Evolutionary conservation across 2,888 invertebrate species (phyloP).

Genomic region (Perizoma affinitatum): DNA sequence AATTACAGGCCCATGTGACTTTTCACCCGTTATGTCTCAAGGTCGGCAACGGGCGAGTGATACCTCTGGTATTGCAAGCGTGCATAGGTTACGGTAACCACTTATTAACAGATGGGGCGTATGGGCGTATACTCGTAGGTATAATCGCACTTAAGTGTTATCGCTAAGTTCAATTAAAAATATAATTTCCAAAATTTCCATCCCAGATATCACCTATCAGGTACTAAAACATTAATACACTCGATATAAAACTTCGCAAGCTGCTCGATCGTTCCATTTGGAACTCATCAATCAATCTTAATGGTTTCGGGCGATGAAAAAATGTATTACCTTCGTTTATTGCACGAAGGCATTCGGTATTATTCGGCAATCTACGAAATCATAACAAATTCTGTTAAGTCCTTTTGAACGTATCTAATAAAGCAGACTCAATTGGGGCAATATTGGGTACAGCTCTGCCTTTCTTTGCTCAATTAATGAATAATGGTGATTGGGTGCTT

Average conservation of each 20-base stretch:
- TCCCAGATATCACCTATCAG: constrained; percentile 27
- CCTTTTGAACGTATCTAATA: constrained; percentile 18
- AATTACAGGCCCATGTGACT: too few relatives aligned
- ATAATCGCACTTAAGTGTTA: too few relatives aligned
- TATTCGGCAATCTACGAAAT: constrained; percentile 30
- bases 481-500: constrained; percentile 13
- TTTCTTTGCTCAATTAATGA: constrained; percentile 21
- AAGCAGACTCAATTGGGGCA: constrained; percentile 16
- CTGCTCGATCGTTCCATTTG: constrained; percentile 31
- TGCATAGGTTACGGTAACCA: too few relatives aligned
- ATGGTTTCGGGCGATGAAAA: constrained; percentile 39
- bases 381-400: constrained; percentile 33
- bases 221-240: constrained; percentile 35
- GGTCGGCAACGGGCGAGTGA: too few relatives aligned
- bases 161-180: neutral
- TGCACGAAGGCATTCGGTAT: constrained; percentile 28
- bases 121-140: neutral
- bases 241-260: constrained; percentile 31
- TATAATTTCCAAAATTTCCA: constrained; percentile 5
- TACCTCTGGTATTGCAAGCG: too few relatives aligned
- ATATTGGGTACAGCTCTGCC: constrained; percentile 13
- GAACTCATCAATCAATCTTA: constrained; percentile 40
- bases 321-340: constrained; percentile 40
- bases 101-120: too few relatives aligned
- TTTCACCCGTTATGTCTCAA: too few relatives aligned